Evolutionary conservation across 1,140 invertebrate genomes (phyloP), one percentile per base, ranked within the genome.

Genomic region (Drosophila carrolli): DNA sequence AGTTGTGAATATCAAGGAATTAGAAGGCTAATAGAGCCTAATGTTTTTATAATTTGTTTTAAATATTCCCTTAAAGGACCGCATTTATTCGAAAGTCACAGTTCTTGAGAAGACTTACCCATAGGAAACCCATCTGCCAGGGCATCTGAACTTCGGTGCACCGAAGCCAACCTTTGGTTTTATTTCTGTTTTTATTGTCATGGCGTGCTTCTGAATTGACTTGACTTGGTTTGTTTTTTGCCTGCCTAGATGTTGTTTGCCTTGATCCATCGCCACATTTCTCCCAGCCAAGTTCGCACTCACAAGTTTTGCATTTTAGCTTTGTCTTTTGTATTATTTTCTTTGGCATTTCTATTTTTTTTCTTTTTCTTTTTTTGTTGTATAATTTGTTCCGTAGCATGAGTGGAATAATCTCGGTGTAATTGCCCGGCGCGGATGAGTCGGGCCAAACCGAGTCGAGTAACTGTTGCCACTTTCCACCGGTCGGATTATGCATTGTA

Each of bases 311-410:
- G 61, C 58, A 74, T 75, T 75, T 51, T 43, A 35, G 32, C 29
- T 59, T 14, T 19, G 23, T 32, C 5, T 48, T 56, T 72, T 16
- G 13, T 13, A 13, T 19, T 43, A 14, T 14, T 57, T 38, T 48
- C 19, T 19, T 35, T 32, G 19, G 50, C 59, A 62, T 54, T 43
- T 54, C 35, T 16, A 14, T 43, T 7, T 16, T 55, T 66, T 37
- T 43, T n/a, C n/a, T n/a, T 35, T 50, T 27, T 70, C 46, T 47
- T 27, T 44, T 13, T 16, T 43, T 51, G 58, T 51, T 32, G 57
- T 56, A 79, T 78, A 72, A 71, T 72, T 72, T 72, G 66, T 79
- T 61, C 93, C 93, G 61, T 94, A 94, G 93, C 62, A 76, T 76
- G 73, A 93, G 94, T 94, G 94, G 60, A 79, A 78, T 77, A 71